Evolutionary conservation across 2,888 invertebrate species (phyloP).

Genomic region (Lithosia quadra): DNA sequence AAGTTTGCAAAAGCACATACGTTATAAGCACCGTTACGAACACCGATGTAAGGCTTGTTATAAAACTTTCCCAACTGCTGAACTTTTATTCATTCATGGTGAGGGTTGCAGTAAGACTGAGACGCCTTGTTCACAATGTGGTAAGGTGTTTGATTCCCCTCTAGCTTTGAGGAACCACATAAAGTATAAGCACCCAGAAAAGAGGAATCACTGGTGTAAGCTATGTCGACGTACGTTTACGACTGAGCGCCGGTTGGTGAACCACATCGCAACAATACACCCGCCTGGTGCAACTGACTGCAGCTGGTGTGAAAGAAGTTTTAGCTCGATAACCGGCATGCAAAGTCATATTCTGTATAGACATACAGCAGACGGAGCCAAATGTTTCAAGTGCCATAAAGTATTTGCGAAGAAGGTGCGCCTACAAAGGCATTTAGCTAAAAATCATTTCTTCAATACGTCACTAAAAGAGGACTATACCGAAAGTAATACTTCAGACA

Average conservation of each 20-base stretch:
- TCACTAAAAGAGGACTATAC: conserved; percentile 8
- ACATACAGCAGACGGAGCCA: conserved; percentile 56
- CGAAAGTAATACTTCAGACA: conserved; percentile 12
- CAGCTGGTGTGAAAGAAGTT: conserved; percentile 57
- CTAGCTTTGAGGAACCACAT: conserved; percentile 68
- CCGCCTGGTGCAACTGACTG: conserved; percentile 61
- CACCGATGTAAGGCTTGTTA: conserved; percentile 70
- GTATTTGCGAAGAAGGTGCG: conserved; percentile 56
- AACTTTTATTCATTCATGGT: conserved; percentile 56
- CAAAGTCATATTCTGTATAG: conserved; percentile 67
- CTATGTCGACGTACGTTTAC: conserved; percentile 66
- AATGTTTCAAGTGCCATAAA: conserved; percentile 63
- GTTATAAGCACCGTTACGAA: conserved; percentile 69
- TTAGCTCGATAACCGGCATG: conserved; percentile 60
- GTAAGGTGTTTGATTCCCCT: conserved; percentile 62
- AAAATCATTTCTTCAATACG: conserved; percentile 48
- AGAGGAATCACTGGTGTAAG: conserved; percentile 59
- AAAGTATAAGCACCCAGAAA: conserved; percentile 70
- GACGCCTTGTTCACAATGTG: conserved; percentile 62
- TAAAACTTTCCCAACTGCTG: conserved; percentile 59
- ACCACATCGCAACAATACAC: conserved; percentile 66
- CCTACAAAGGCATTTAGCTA: conserved; percentile 58
- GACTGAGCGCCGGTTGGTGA: conserved; percentile 59
- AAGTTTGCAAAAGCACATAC: conserved; percentile 71
- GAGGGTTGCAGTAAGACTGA: conserved; percentile 58